Conservation (phyloP, 2,797 vertebrate genomes). For the Buphagus erythrorhynchus region DNA sequence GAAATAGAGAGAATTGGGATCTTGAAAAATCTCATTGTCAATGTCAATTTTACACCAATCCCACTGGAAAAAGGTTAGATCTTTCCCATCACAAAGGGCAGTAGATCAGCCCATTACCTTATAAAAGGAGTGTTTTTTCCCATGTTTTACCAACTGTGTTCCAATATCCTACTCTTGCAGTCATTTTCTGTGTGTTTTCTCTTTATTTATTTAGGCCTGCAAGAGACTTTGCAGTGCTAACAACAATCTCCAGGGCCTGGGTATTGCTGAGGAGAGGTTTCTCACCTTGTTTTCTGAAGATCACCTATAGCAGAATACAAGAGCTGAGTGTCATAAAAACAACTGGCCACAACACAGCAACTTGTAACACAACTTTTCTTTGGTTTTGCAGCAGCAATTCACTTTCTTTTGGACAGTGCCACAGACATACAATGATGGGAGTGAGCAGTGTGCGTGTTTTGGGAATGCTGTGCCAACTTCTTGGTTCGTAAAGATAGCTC, state of each 20-base stretch:
- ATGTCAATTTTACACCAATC: not conserved
- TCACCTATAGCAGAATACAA: not conserved
- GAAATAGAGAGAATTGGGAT: not conserved
- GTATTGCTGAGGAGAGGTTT: not conserved
- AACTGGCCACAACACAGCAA: not conserved
- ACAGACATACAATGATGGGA: fast-evolving
- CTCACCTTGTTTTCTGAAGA: not conserved
- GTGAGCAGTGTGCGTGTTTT: fast-evolving
- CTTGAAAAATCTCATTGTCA: not conserved
- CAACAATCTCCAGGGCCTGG: not conserved
- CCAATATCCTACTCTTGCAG: not conserved
- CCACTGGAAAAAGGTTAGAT: not conserved
- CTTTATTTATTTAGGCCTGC: not conserved
- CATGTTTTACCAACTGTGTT: not conserved
- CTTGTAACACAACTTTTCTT: not conserved
- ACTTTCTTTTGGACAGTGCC: not conserved
- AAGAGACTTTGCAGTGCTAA: not conserved
- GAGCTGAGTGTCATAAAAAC: not conserved
- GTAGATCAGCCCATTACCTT: not conserved
- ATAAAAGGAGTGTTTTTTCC: not conserved
- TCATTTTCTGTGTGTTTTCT: not conserved
- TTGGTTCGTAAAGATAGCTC: not conserved
- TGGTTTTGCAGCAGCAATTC: not conserved
- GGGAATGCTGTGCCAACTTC: not conserved
- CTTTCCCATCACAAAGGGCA: not conserved